These are phyloP conservation scores for Cheiracanthium punctorium DNA, from an alignment of 2,888 invertebrate species.

Conservation along the genomic window DNA sequence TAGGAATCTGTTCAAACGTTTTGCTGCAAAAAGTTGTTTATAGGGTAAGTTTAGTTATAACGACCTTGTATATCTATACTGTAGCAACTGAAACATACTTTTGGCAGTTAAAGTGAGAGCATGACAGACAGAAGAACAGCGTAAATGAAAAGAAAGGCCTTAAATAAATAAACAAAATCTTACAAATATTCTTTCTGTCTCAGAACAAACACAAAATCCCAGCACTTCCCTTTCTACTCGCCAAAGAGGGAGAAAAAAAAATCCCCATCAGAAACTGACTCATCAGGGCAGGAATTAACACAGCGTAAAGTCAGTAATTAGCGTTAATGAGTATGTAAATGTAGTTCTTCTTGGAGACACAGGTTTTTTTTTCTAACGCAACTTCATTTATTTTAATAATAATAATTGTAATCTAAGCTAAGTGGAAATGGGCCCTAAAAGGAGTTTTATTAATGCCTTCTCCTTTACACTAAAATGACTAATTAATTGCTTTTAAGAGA, in stretches of 20 bases:
- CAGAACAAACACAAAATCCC: no score
- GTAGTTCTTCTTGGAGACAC: slow-evolving; percentile 19
- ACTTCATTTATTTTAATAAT: slow-evolving; percentile 70
- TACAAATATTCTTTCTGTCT: no score
- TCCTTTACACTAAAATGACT: slow-evolving; percentile 41
- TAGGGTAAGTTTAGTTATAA: no score
- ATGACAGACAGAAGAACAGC: no score
- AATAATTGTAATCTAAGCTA: slow-evolving; percentile 66
- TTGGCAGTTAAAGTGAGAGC: no score
- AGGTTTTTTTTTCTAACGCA: neutral
- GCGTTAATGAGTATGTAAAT: slow-evolving; percentile 66
- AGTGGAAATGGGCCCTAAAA: slow-evolving; percentile 56
- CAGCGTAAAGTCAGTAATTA: slow-evolving; percentile 64
- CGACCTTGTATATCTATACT: no score
- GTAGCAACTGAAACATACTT: no score
- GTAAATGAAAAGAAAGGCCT: no score
- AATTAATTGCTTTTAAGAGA: slow-evolving; percentile 63
- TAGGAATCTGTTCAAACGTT: no score
- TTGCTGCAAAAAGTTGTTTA: no score
- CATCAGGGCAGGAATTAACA: slow-evolving; percentile 49
- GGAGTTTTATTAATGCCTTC: slow-evolving; percentile 66
- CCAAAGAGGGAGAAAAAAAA: slow-evolving; percentile 12
- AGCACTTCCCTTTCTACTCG: neutral
- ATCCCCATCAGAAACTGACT: neutral
- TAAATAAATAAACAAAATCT: no score